A percentile compares a stretch with the other conserved stretches of the same genome.
Conservation (phyloP, 2,797 vertebrate genomes). For the Sebastes cheni region DNA sequence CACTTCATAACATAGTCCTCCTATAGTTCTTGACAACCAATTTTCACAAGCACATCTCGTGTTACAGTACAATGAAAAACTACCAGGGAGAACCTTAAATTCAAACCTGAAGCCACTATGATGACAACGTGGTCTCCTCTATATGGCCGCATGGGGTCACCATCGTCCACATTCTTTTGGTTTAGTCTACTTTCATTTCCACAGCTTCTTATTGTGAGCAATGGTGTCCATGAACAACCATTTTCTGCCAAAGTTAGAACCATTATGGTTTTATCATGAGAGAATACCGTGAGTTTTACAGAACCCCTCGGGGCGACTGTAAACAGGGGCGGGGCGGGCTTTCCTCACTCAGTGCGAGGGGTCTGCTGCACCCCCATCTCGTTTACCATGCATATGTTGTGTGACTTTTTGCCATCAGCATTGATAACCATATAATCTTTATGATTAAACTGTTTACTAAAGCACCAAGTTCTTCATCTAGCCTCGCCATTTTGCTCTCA, state of each 20-base stretch:
- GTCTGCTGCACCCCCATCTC: no score
- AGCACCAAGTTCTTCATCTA: not conserved
- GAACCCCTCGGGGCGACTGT: no score
- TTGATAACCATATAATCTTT: no score
- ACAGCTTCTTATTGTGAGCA: not conserved
- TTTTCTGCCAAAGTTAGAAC: no score
- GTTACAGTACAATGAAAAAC: slow-evolving; percentile 30
- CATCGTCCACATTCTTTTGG: not conserved
- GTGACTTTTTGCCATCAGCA: no score
- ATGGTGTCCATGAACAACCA: not conserved
- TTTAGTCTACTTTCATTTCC: not conserved
- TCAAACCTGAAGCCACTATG: not conserved
- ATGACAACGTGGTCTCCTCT: not conserved
- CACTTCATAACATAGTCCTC: slow-evolving; percentile 42
- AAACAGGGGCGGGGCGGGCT: no score
- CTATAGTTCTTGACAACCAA: slow-evolving; percentile 51
- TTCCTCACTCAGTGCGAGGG: no score
- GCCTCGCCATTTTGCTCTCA: not conserved
- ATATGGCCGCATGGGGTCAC: not conserved
- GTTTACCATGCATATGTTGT: no score
- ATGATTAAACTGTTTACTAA: not conserved
- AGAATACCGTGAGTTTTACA: no score
- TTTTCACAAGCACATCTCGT: slow-evolving; percentile 60
- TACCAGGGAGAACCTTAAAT: not conserved
- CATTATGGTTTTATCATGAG: no score